phyloP scores from a whole-genome alignment of 2,888 invertebrate species.

The Eueremaeus valkanovi region DNA sequence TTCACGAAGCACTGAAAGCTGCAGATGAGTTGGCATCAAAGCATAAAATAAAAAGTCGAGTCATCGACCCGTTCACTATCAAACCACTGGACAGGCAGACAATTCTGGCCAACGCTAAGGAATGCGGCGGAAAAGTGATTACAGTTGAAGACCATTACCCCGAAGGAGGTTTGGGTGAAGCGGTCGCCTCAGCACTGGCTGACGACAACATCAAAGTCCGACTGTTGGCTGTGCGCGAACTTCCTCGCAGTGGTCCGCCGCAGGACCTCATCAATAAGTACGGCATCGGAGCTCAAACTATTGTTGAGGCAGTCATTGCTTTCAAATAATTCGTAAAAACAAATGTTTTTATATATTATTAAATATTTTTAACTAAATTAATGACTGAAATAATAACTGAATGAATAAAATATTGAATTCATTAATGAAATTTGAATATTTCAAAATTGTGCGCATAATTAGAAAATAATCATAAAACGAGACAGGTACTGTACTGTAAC shows the following conservation, averaged over 20 bases:
- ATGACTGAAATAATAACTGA: no score
- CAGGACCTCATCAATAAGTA: constrained; percentile 76
- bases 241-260: constrained; percentile 92
- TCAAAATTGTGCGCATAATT: no score
- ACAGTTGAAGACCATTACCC: constrained; percentile 97
- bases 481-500: no score
- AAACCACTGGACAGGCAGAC: constrained; percentile 84
- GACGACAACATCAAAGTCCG: constrained; percentile 54
- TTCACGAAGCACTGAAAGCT: constrained; percentile 83
- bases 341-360: no score
- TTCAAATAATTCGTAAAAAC: no score
- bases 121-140: constrained; percentile 73
- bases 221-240: constrained; percentile 70
- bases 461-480: no score
- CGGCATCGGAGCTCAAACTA: constrained; percentile 77
- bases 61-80: constrained; percentile 92
- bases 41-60: constrained; percentile 64
- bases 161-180: constrained; percentile 94
- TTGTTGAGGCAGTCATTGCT: constrained; percentile 63
- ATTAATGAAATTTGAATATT: no score
- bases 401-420: no score
- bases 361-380: no score
- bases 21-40: constrained; percentile 66
- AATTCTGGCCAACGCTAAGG: constrained; percentile 70
- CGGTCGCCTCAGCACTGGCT: constrained; percentile 77